Percentiles rank a stretch among this genome's conserved stretches.
Evolutionary conservation across 2,113 vertebrate species (phyloP).

Genomic region (Mirza zaza): DNA sequence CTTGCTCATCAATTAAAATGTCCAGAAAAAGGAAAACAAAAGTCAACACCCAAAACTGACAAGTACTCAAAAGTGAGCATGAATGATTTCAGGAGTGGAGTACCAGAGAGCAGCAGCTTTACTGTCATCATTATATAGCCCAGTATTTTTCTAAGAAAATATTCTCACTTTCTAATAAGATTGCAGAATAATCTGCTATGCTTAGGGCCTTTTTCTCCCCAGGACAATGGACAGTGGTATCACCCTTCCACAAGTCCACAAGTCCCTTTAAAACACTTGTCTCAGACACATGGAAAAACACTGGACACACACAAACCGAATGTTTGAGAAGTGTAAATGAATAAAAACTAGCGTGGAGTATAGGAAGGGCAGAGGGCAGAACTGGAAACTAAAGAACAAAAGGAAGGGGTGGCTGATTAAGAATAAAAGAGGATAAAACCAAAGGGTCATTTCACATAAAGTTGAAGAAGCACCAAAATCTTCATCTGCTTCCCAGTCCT

Average conservation of each 20-base stretch:
- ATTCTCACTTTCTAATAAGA: conserved; percentile 13
- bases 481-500: neutral
- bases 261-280: neutral
- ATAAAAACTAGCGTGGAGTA: neutral
- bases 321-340: neutral
- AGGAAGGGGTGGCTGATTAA: neutral
- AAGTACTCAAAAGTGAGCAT: neutral
- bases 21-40: conserved; percentile 29
- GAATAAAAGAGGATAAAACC: conserved; percentile 36
- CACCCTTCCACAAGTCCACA: neutral
- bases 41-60: neutral
- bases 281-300: neutral
- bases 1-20: neutral
- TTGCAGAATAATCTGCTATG: conserved; percentile 18
- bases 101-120: neutral
- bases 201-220: neutral
- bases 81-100: neutral
- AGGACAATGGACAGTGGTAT: conserved; percentile 13
- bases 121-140: neutral
- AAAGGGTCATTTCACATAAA: conserved; percentile 38
- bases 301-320: conserved; percentile 8
- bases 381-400: neutral
- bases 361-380: neutral
- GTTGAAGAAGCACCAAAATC: neutral
- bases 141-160: neutral